Percentiles rank a stretch among this genome's conserved stretches.
phyloP scores from a whole-genome alignment of 2,888 invertebrate genomes.

The Arenicola marina region DNA sequence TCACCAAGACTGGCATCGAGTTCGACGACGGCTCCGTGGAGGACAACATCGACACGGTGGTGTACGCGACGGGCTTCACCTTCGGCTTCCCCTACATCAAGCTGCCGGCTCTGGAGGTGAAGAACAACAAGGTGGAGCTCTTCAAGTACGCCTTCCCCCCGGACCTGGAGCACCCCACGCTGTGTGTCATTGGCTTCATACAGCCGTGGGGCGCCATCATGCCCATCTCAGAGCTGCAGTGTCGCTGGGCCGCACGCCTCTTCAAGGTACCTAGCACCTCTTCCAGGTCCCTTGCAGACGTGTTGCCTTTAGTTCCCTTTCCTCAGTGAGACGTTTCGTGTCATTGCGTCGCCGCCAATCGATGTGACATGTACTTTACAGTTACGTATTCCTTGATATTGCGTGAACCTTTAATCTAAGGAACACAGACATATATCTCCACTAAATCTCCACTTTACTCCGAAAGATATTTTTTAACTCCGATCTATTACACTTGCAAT shows the following conservation, averaged over 20 bases:
- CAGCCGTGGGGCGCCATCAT: slow-evolving; percentile 63
- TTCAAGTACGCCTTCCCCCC: slow-evolving; percentile 62
- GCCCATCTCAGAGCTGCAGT: slow-evolving; percentile 64
- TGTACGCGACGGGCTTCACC: slow-evolving; percentile 59
- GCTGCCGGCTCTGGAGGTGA: slow-evolving; percentile 42
- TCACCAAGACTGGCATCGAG: slow-evolving; percentile 48
- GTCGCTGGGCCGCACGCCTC: slow-evolving; percentile 59
- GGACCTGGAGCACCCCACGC: slow-evolving; percentile 48
- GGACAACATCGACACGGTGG: slow-evolving; percentile 54
- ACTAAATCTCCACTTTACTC: too few relatives aligned
- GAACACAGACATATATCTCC: too few relatives aligned
- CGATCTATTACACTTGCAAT: too few relatives aligned
- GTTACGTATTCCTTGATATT: too few relatives aligned
- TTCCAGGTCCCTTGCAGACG: too few relatives aligned
- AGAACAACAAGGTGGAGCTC: slow-evolving; percentile 52
- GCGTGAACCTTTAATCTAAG: too few relatives aligned
- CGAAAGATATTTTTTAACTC: too few relatives aligned
- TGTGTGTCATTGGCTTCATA: slow-evolving; percentile 62
- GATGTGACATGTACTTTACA: too few relatives aligned
- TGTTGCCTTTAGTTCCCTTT: too few relatives aligned
- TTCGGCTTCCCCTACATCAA: slow-evolving; percentile 62
- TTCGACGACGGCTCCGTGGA: slow-evolving; percentile 51
- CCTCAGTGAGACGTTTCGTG: too few relatives aligned
- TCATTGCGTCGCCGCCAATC: too few relatives aligned
- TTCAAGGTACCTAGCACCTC: too few relatives aligned